These are phyloP conservation scores for Acanthococcus lagerstroemiae DNA, from an alignment of 2,888 invertebrate species.

Conservation along the genomic window DNA sequence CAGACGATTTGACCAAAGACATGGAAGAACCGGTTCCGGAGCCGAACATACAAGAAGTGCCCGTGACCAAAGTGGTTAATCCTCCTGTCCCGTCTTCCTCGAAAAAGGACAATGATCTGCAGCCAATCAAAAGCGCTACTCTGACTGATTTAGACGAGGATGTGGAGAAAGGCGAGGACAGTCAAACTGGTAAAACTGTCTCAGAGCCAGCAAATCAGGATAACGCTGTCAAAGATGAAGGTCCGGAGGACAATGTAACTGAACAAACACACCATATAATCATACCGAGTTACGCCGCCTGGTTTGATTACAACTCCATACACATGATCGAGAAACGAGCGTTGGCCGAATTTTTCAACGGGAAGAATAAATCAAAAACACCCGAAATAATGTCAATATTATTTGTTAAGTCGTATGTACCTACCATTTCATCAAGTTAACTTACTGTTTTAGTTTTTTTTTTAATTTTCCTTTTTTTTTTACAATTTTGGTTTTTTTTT, in stretches of 20 bases:
- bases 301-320: slow-evolving; percentile 99
- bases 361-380: slow-evolving; percentile 95
- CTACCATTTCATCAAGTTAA: too few species aligned
- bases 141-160: slow-evolving; percentile 78
- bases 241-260: slow-evolving; percentile 88
- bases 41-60: slow-evolving; percentile 67
- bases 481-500: too few species aligned
- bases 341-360: slow-evolving; percentile 97
- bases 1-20: slow-evolving; percentile 75
- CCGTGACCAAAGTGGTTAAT: slow-evolving; percentile 31
- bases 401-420: too few species aligned
- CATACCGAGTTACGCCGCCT: too few species aligned
- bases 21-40: slow-evolving; percentile 84
- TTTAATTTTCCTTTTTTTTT: too few species aligned
- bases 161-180: slow-evolving; percentile 65
- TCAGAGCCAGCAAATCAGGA: slow-evolving; percentile 61
- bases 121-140: slow-evolving; percentile 72
- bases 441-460: too few species aligned
- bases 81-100: too few species aligned
- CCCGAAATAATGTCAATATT: too few species aligned
- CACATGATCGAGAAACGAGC: too few species aligned
- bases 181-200: slow-evolving; percentile 58
- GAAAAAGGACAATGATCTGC: slow-evolving; percentile 65
- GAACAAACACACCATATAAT: slow-evolving; percentile 99
- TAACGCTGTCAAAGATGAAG: slow-evolving; percentile 48